Conservation (phyloP, 2,797 vertebrate species). For the Saxicola maurus region DNA sequence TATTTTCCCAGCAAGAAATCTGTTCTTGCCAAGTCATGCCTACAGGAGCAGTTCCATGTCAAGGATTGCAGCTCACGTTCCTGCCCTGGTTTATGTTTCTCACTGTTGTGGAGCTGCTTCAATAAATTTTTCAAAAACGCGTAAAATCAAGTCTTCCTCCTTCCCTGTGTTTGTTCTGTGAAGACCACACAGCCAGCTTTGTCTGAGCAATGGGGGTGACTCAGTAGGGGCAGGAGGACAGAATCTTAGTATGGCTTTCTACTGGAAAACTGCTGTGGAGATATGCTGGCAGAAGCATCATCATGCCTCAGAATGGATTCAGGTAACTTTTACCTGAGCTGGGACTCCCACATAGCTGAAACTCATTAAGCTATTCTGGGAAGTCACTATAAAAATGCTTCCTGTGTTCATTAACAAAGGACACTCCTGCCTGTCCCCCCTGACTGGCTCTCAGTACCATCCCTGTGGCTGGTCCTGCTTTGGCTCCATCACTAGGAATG, state of each 20-base stretch:
- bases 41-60: background rate
- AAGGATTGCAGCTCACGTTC: background rate
- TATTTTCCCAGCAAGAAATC: background rate
- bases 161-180: background rate
- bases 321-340: background rate
- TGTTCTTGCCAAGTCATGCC: background rate
- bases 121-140: background rate
- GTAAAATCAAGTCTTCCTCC: background rate
- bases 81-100: accelerated
- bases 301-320: background rate
- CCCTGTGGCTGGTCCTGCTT: background rate
- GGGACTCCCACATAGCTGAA: background rate
- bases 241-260: background rate
- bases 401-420: background rate
- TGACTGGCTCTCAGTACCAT: background rate
- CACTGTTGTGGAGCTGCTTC: background rate
- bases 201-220: background rate
- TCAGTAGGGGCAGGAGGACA: background rate
- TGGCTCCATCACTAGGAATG: background rate
- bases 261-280: background rate
- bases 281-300: background rate
- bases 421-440: background rate
- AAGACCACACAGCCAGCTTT: background rate
- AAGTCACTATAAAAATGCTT: background rate
- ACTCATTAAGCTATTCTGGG: background rate